These are phyloP conservation scores for Cosmia pyralina DNA, from an alignment of 2,888 invertebrate genomes.

Conservation along the genomic window DNA sequence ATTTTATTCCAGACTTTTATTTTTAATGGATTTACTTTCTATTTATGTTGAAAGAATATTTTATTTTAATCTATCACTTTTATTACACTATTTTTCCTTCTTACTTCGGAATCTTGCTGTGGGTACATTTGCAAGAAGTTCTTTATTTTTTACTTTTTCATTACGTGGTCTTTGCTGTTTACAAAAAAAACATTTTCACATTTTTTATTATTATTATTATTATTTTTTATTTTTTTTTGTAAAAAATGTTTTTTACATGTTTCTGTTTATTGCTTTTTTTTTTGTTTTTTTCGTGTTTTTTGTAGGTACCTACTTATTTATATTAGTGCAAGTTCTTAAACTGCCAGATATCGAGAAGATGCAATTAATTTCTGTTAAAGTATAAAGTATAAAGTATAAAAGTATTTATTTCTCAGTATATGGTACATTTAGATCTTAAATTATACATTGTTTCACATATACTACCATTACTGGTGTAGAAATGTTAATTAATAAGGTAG, in stretches of 20 bases:
- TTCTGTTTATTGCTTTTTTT: no score
- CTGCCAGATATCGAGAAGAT: neutral
- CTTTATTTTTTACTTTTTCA: neutral
- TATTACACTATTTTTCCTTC: neutral
- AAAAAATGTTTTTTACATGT: no score
- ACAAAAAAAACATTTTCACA: neutral
- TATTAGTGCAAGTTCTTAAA: neutral
- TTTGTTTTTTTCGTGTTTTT: no score
- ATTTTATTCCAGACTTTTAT: neutral
- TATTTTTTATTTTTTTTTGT: no score
- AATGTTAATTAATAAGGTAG: no score
- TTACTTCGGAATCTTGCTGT: neutral
- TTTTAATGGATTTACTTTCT: neutral
- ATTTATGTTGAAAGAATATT: neutral
- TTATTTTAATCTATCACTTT: neutral
- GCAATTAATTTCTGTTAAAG: neutral
- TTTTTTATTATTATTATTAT: no score
- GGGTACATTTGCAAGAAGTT: neutral
- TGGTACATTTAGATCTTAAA: no score
- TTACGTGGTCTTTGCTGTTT: neutral
- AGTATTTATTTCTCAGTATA: no score
- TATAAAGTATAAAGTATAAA: no score
- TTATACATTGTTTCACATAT: no score
- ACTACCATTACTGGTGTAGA: no score
- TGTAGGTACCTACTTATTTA: neutral